Percentiles rank a stretch among this genome's conserved stretches.
These are phyloP conservation scores for Emydoidea blandingii DNA, from an alignment of 2,797 vertebrate genomes.

Conservation along the genomic window DNA sequence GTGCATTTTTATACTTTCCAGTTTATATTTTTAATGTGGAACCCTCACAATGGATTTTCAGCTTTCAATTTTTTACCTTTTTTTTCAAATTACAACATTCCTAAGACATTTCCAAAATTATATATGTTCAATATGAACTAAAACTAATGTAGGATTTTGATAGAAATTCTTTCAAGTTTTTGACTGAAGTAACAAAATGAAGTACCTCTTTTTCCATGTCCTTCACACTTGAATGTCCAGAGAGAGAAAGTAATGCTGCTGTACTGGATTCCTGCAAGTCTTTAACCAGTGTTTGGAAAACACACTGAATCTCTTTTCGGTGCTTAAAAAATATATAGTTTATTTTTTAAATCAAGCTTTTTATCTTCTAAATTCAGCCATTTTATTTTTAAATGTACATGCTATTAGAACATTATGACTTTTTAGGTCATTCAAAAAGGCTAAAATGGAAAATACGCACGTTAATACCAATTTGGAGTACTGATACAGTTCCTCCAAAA, in stretches of 20 bases:
- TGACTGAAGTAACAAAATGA: not conserved
- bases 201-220: conserved; percentile 48
- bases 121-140: not conserved
- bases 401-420: not conserved
- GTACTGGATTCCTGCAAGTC: not conserved
- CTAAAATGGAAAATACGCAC: not conserved
- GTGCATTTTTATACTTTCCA: not conserved
- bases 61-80: not conserved
- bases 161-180: not conserved
- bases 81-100: not conserved
- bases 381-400: not conserved
- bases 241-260: not conserved
- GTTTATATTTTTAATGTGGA: not conserved
- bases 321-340: conserved; percentile 6
- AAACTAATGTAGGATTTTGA: not conserved
- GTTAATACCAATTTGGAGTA: not conserved
- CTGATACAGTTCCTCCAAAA: not conserved
- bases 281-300: conserved; percentile 32
- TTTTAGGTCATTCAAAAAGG: not conserved
- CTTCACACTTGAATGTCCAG: conserved; percentile 19
- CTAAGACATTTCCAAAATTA: not conserved
- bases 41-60: not conserved
- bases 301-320: not conserved
- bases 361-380: not conserved
- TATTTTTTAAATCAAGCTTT: not conserved